Evolutionary conservation across 2,888 invertebrate genomes (phyloP).

Genomic region (Thera britannica): DNA sequence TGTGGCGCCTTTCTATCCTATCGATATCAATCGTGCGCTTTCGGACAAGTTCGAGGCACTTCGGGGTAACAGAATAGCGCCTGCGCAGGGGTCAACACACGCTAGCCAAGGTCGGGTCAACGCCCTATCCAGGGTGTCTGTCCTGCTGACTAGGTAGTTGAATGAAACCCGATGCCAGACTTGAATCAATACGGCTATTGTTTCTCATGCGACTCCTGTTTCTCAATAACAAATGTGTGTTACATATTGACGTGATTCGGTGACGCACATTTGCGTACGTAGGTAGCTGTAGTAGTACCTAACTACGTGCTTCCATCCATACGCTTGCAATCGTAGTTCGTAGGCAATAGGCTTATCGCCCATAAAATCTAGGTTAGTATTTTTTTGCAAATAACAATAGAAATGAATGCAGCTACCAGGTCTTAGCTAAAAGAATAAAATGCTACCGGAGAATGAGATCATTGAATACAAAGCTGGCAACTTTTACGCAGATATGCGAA

Average conservation of each 20-base stretch:
- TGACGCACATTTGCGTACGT: conserved; percentile 15
- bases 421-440: too few relatives aligned
- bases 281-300: background rate
- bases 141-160: conserved; percentile 33
- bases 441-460: too few relatives aligned
- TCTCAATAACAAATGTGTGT: conserved; percentile 18
- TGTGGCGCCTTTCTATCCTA: conserved; percentile 44
- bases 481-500: too few relatives aligned
- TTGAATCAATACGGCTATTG: conserved; percentile 6
- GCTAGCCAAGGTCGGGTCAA: conserved; percentile 72
- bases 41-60: conserved; percentile 43
- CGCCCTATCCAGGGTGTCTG: conserved; percentile 58
- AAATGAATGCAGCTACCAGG: too few relatives aligned
- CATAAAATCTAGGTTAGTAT: too few relatives aligned
- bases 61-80: conserved; percentile 48
- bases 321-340: background rate
- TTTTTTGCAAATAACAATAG: too few relatives aligned
- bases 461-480: too few relatives aligned
- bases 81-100: conserved; percentile 76
- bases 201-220: conserved; percentile 20
- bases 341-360: too few relatives aligned
- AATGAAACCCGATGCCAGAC: conserved; percentile 25
- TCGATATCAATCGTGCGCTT: conserved; percentile 46
- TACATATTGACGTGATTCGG: conserved; percentile 7
- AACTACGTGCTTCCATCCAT: background rate